Base-by-base conservation (phyloP, 2,113 vertebrate genomes). In the Etheostoma spectabile region DNA sequence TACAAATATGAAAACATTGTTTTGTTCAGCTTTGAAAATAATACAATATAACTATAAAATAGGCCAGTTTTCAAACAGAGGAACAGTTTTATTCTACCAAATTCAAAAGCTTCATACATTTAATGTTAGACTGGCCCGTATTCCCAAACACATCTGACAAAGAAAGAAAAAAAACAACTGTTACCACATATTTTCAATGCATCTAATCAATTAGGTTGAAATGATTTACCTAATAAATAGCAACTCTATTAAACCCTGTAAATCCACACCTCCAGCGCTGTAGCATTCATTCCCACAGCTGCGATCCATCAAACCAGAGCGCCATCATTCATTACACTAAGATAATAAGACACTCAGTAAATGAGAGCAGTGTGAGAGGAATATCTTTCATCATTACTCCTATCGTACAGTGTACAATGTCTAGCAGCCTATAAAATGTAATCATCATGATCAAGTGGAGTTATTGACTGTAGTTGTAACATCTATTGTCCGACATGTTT, bases 281-380 rank as follows among this genome's bases (percentile, higher is more conserved):
- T 88, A 85, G 82, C 85, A 72, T 79, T 86, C 86, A 89, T 79
- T 74, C 77, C 84, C 71, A 85, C 48, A 91, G 74, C 63, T 88
- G 80, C 82, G 87, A 84, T 81, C 88, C 82, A 56, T 91, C 46
- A 87, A 85, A 49, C 87, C 89, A 83, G 88, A 89, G 52, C 48
- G 38, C 45, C 63, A 86, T 71, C 94, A 95, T 83, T 77, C 93
- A 62, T 79, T 88, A 85, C 82, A 86, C 82, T 77, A 85, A 51
- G 72, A 74, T 85, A 88, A 87, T 82, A 79, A 65, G 70, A 72
- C 68, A 63, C 48, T 67, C 74, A 71, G 76, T 72, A 64, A 85
- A 63, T 73, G 59, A 84, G 55, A 68, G 55, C 63, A 61, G 74
- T 49, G 5, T 78, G 66, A 81, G 63, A 67, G 67, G 63, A 79